These are phyloP conservation scores for Orchesella flavescens DNA, from an alignment of 2,888 invertebrate genomes.

Conservation along the genomic window DNA sequence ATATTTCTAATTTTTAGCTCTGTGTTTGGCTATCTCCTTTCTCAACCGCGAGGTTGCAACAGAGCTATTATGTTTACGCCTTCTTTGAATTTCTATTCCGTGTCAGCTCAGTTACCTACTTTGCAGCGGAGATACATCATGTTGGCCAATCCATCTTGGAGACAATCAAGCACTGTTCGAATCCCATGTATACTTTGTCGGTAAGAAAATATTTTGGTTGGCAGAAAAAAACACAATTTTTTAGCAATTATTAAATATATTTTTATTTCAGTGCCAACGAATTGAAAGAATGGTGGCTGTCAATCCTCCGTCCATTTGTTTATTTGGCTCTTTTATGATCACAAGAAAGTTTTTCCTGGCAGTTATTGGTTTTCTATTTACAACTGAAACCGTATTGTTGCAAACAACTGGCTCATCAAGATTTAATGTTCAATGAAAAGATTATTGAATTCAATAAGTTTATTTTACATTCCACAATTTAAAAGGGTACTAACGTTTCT, in stretches of 20 bases:
- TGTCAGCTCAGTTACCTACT: constrained; percentile 20
- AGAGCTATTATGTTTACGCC: not conserved
- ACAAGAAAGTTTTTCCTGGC: constrained; percentile 51
- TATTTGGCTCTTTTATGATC: constrained; percentile 53
- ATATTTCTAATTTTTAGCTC: not conserved
- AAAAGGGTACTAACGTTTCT: no score
- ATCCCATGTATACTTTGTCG: constrained; percentile 2
- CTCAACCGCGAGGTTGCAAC: not conserved
- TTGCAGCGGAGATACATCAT: constrained; percentile 45
- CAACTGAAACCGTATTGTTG: constrained; percentile 43
- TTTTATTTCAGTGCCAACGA: constrained; percentile 30
- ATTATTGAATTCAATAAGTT: no score
- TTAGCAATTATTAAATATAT: no score
- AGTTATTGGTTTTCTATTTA: constrained; percentile 46
- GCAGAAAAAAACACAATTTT: no score
- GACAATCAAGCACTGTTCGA: not conserved
- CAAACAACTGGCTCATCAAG: constrained; percentile 35
- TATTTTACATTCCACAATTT: no score
- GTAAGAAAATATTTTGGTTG: no score
- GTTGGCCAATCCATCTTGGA: not conserved
- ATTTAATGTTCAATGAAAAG: not conserved
- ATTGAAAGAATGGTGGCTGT: constrained; percentile 30
- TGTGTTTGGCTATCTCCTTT: not conserved
- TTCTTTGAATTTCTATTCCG: constrained; percentile 28
- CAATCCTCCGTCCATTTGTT: constrained; percentile 34